Evolutionary conservation across 2,113 vertebrate genomes (phyloP).

Genomic region (Fukomys damarensis): DNA sequence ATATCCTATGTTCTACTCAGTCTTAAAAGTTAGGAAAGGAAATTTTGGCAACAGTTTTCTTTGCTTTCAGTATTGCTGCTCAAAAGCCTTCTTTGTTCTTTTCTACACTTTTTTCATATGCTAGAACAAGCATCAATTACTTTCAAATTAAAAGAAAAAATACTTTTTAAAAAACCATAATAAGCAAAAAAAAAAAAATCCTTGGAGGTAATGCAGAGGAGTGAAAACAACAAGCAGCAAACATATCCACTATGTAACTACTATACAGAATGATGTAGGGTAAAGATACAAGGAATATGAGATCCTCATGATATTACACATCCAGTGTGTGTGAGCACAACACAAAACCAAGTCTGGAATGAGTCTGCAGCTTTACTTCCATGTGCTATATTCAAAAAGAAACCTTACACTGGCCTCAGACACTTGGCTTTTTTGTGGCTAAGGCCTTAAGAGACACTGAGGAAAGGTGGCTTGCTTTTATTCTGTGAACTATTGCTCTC

Average conservation of each 20-base stretch:
- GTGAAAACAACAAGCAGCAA: conserved; percentile 12
- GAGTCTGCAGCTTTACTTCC: neutral
- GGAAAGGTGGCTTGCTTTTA: conserved; percentile 44
- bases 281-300: neutral
- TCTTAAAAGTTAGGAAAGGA: neutral
- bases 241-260: neutral
- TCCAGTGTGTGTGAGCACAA: neutral
- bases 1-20: neutral
- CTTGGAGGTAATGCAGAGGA: neutral
- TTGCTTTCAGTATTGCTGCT: neutral
- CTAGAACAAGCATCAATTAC: neutral
- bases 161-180: neutral
- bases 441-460: neutral
- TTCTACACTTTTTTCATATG: neutral
- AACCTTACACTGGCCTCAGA: neutral
- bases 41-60: neutral
- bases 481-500: conserved; percentile 36
- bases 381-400: neutral
- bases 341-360: neutral
- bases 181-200: neutral
- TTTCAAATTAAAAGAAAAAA: conserved; percentile 47
- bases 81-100: neutral
- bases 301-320: neutral
- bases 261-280: neutral
- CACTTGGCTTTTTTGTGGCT: neutral